phyloP scores from a whole-genome alignment of 2,888 invertebrate species.

The Fragum fragum region DNA sequence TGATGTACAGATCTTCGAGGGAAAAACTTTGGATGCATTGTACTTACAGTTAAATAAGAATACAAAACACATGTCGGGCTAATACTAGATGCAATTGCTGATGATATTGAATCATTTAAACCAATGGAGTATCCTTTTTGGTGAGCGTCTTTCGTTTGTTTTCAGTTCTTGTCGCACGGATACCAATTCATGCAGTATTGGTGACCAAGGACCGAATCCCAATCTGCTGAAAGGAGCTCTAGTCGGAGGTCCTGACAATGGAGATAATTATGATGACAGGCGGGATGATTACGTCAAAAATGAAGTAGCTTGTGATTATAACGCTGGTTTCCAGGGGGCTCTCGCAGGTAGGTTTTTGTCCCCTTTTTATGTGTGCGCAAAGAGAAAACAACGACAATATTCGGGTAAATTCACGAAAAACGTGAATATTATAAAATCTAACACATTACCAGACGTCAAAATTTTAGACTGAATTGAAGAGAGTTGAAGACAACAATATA shows the following conservation, averaged over 20 bases:
- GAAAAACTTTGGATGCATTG: no score
- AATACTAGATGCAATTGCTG: no score
- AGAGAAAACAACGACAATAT: neutral
- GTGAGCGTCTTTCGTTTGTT: no score
- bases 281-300: constrained; percentile 80
- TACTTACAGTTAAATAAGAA: no score
- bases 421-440: neutral
- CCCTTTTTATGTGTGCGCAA: no score
- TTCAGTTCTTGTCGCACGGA: constrained; percentile 44
- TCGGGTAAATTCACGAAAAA: neutral
- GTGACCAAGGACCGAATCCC: constrained; percentile 67
- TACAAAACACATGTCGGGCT: no score
- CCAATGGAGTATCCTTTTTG: no score
- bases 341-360: constrained; percentile 84
- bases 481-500: no score
- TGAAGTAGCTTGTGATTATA: constrained; percentile 83
- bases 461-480: no score
- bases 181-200: constrained; percentile 31
- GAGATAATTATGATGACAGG: constrained; percentile 78
- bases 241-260: constrained; percentile 78
- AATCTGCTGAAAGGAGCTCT: constrained; percentile 77
- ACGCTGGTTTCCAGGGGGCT: constrained; percentile 83
- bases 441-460: no score
- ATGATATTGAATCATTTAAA: no score
- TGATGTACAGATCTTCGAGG: no score